These are phyloP conservation scores for Anastrepha obliqua DNA, from an alignment of 1,140 invertebrate species.

Conservation along the genomic window DNA sequence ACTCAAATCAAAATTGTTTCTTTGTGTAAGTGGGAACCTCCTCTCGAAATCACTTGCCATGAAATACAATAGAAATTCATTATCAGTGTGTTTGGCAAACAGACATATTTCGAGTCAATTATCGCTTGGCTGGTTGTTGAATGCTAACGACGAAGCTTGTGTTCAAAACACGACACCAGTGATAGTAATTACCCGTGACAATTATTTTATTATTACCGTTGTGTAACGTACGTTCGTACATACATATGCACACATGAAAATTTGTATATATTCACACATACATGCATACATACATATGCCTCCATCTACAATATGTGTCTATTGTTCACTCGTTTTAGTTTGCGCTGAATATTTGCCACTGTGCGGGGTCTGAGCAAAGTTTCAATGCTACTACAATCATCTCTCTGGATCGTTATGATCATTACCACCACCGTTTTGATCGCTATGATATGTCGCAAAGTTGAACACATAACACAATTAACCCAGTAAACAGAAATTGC, in stretches of 20 bases:
- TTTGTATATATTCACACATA: not conserved
- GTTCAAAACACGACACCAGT: not conserved
- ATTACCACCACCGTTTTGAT: not conserved
- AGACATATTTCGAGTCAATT: not conserved
- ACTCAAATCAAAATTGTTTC: too few species aligned
- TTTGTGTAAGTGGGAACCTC: too few species aligned
- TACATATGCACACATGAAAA: not conserved
- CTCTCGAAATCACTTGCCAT: too few species aligned
- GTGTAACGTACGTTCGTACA: not conserved
- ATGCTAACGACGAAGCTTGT: not conserved
- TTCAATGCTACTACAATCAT: not conserved
- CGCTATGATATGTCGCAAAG: not conserved
- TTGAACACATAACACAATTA: not conserved
- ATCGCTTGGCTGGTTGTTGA: not conserved
- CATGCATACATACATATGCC: not conserved
- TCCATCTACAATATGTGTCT: not conserved
- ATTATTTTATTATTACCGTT: slow-evolving; percentile 35
- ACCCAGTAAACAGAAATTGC: not conserved
- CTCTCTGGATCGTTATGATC: not conserved
- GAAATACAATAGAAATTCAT: not conserved
- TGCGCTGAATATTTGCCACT: not conserved
- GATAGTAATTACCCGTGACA: slow-evolving; percentile 4
- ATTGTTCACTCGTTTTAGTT: not conserved
- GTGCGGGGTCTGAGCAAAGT: not conserved
- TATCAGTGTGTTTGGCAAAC: not conserved